Base-by-base conservation (phyloP, 2,797 vertebrate genomes). In the Trematomus bernacchii region DNA sequence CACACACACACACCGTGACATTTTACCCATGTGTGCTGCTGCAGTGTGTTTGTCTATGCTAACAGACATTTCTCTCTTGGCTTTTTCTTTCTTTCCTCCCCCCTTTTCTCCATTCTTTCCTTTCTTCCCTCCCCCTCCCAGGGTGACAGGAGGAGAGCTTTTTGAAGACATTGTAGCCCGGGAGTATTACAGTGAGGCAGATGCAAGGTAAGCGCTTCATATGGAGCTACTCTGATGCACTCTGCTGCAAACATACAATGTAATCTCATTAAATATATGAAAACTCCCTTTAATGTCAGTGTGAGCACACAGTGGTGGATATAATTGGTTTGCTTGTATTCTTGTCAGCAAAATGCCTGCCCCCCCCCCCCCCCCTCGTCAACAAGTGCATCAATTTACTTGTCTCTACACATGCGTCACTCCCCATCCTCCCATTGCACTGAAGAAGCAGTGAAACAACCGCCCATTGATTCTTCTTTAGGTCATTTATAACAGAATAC, bases 101-200 rank as follows among this genome's bases (percentile, higher is more conserved):
- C 37, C 50, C 6, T 14, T 11, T 50, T 14, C 40, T 15, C 55
- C 12, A 33, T 47, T 47, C 14, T 67, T 27, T 14, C 30, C 0
- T 53, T 53, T 46, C 19, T 27, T 50, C 21, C 16, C 42, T 57
- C 42, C 54, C 27, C 46, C n/a, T 65, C 66, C 14, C 77, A 93
- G 93, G 71, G 92, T 94, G 84, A 99, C 98, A 0, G 98, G 98
- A 0, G 98, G 98, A 72, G 98, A 99, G 89, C 95, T 99, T 48
- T 99, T 99, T 87, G 98, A 99, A 89, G 98, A 99, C 91, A 99
- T 99, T 0, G 98, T 99, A 89, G 98, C 98, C 90, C 96, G 98
- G 88, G 98, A 99, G 76, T 99, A 99, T 90, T 99, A 99, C 95
- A 99, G 98, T 0, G 98, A 99, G 84, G 97, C 98, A 0, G 97